Percentiles rank a stretch among this genome's conserved stretches.
These are phyloP conservation scores for Copidosoma floridanum DNA, from an alignment of 1,140 invertebrate species.

Conservation along the genomic window DNA sequence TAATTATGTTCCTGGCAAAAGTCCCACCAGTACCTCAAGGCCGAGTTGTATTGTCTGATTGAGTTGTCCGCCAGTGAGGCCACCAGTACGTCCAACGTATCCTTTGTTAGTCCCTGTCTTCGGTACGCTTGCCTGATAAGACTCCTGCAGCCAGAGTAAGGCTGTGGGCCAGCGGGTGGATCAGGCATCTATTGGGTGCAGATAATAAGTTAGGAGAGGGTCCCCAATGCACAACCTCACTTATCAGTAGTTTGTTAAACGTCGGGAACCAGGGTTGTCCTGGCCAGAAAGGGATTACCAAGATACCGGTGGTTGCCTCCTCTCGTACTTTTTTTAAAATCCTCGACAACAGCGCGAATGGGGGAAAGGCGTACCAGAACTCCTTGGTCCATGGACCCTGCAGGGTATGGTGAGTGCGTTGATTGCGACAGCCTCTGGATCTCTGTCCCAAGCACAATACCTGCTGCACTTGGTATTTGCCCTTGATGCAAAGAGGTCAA, in stretches of 20 bases:
- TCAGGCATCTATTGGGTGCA: too few relatives aligned
- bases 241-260: too few relatives aligned
- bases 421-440: constrained; percentile 23
- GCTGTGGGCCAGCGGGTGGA: too few relatives aligned
- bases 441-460: constrained; percentile 27
- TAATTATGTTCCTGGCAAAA: constrained; percentile 34
- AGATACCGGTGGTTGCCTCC: too few relatives aligned
- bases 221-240: too few relatives aligned
- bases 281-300: too few relatives aligned
- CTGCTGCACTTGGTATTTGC: too few relatives aligned
- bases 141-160: constrained; percentile 1
- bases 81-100: constrained; percentile 31
- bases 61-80: constrained; percentile 36
- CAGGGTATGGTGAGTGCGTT: constrained; percentile 35
- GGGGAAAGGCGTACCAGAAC: too few relatives aligned
- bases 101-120: too few relatives aligned
- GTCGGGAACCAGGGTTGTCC: too few relatives aligned
- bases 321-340: constrained; percentile 9
- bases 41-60: constrained; percentile 36
- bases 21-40: constrained; percentile 36
- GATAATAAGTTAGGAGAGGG: too few relatives aligned
- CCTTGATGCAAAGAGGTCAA: constrained; percentile 29
- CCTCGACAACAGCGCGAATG: constrained; percentile 24
- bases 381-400: too few relatives aligned
- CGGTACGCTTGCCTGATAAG: constrained; percentile 15